Conservation (phyloP, 2,797 vertebrate species). For the Morelia viridis region DNA sequence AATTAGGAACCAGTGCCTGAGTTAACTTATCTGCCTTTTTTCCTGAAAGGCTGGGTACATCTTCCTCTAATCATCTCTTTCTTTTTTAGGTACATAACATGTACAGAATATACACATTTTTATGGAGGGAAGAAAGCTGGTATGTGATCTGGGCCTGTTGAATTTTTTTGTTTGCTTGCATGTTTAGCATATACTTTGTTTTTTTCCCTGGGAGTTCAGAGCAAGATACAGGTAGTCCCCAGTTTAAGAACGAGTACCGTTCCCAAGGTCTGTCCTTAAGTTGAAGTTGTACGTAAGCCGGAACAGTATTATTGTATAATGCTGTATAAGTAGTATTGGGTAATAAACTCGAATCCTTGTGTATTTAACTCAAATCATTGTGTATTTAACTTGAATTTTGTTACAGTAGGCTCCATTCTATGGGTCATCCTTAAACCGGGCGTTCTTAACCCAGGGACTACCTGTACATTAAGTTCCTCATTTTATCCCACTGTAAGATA, state of each 20-base stretch:
- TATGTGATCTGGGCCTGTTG: constrained; percentile 45
- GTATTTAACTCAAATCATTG: too few relatives aligned
- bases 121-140: constrained; percentile 92
- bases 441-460: too few relatives aligned
- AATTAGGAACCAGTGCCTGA: background rate
- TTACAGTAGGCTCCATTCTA: too few relatives aligned
- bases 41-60: too few relatives aligned
- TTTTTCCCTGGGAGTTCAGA: background rate
- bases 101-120: constrained; percentile 92
- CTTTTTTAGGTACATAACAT: constrained; percentile 91
- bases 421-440: too few relatives aligned
- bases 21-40: background rate
- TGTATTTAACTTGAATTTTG: too few relatives aligned
- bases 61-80: background rate
- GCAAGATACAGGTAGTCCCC: background rate
- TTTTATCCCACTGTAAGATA: background rate
- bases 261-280: too few relatives aligned
- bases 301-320: too few relatives aligned
- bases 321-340: too few relatives aligned
- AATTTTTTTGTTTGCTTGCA: background rate
- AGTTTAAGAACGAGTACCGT: too few relatives aligned
- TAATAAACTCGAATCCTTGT: too few relatives aligned
- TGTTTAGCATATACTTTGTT: background rate
- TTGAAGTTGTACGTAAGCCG: too few relatives aligned
- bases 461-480: background rate